Evolutionary conservation across 2,888 invertebrate genomes (phyloP).

Genomic region (Sthenelais limicola): DNA sequence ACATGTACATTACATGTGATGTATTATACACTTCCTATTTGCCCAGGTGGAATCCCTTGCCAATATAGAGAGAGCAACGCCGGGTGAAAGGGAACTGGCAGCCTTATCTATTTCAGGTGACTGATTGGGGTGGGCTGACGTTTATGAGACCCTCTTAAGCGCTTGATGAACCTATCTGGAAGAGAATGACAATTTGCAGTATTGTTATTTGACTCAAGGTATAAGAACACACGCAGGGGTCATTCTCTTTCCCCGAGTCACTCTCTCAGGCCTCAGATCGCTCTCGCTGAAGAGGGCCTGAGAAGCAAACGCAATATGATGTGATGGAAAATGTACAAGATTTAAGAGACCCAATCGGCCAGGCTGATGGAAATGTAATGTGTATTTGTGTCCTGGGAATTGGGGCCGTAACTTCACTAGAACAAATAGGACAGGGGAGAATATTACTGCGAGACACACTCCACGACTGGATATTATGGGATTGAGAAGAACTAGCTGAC

Average conservation of each 20-base stretch:
- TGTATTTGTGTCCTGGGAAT: neutral
- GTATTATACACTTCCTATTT: too few relatives aligned
- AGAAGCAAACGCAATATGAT: neutral
- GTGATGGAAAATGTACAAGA: constrained; percentile 27
- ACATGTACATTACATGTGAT: too few relatives aligned
- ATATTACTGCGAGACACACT: neutral
- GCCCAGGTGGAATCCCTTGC: too few relatives aligned
- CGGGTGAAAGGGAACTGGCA: too few relatives aligned
- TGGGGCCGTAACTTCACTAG: neutral
- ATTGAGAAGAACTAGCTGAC: neutral
- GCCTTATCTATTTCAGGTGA: too few relatives aligned
- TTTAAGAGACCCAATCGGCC: constrained; percentile 22
- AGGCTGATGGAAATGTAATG: constrained; percentile 21
- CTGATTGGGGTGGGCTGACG: too few relatives aligned
- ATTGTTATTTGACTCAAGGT: too few relatives aligned
- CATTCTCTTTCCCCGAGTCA: too few relatives aligned
- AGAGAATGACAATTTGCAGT: neutral
- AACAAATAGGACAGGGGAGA: neutral
- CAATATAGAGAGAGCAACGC: too few relatives aligned
- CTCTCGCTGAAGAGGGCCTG: neutral
- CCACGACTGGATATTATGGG: constrained; percentile 5
- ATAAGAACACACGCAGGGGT: too few relatives aligned
- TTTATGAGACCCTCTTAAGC: too few relatives aligned
- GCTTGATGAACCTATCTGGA: too few relatives aligned
- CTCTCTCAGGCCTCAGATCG: neutral